Evolutionary conservation across 2,797 vertebrate genomes (phyloP), one percentile per base, ranked within the genome.

Genomic region (Epinephelus malabaricus): DNA sequence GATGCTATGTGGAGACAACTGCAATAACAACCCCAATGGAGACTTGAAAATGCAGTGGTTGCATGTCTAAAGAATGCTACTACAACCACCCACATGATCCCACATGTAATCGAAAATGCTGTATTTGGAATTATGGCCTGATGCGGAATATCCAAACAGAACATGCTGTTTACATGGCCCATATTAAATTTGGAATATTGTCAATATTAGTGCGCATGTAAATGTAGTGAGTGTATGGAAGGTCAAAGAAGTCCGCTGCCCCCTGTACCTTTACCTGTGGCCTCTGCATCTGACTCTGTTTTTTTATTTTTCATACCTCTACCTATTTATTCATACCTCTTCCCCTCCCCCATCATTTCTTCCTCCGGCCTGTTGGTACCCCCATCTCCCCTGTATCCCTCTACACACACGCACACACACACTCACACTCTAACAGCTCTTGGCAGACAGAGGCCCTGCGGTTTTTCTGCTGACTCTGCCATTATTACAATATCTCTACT

Each of bases 401-500:
- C 66, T 19, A 11, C 51, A 64, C 61, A 46, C 54, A 66, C 38
- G 21, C 4, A 47, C 38, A 25, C 27, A 47, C 40, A 45, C 63
- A 67, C 46, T 30, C 50, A 18, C 21, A 27, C 67, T 34, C 64
- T 21, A 23, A 45, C 27, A 61, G 47, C 69, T 75, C 67, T 73
- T 85, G 78, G 88, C 83, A 89, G 85, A 85, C 82, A 79, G 81
- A 73, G 61, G 47, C 76, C 19, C 38, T 82, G 80, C 76, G 38
- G 40, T 86, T 87, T 90, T 92, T 87, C 78, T 86, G 93, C 93
- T 93, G 93, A 93, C 85, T 90, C 60, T 62, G 81, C 81, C 60
- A 54, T 87, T 91, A 89, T 90, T 82, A 73, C 78, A 78, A 84
- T 84, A 88, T 91, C 83, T 83, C 76, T 58, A 56, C 81, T 88